phyloP scores from a whole-genome alignment of 2,113 vertebrate species.

The Sinocyclocheilus maitianheensis region DNA sequence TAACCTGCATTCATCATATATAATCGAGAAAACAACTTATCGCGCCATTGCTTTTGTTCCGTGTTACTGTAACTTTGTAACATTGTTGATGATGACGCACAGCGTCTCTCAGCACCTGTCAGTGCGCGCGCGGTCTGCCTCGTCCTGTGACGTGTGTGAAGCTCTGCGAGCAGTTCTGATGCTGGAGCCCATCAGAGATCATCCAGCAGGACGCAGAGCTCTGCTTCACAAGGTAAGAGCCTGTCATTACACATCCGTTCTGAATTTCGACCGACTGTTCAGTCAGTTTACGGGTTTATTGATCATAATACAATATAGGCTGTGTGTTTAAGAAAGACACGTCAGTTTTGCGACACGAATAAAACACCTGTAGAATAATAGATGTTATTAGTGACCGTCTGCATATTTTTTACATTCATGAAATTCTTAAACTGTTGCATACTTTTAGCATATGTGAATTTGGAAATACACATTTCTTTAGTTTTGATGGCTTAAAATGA shows the following conservation, averaged over 20 bases:
- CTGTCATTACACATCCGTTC: not conserved
- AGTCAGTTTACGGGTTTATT: not conserved
- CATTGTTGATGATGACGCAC: not conserved
- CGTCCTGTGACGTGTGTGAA: slow-evolving; percentile 12
- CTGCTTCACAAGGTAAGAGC: slow-evolving; percentile 44
- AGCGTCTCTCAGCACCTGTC: not conserved
- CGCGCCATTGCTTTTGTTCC: too few relatives aligned
- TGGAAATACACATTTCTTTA: not conserved
- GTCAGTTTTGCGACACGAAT: too few relatives aligned
- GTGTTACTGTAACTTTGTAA: not conserved
- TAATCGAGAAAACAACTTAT: too few relatives aligned
- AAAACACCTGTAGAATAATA: not conserved
- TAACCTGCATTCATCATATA: too few relatives aligned
- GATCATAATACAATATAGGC: too few relatives aligned
- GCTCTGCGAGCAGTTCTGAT: not conserved
- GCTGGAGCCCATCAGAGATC: slow-evolving; percentile 19
- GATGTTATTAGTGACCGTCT: not conserved
- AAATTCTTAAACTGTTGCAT: not conserved
- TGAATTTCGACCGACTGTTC: not conserved
- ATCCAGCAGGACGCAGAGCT: not conserved
- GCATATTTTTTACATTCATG: not conserved
- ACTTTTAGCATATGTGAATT: not conserved
- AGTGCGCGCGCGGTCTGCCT: not conserved
- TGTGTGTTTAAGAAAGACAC: too few relatives aligned
- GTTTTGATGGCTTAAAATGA: too few relatives aligned